Conservation (phyloP, 2,113 vertebrate species). For the Chinchilla lanigera region DNA sequence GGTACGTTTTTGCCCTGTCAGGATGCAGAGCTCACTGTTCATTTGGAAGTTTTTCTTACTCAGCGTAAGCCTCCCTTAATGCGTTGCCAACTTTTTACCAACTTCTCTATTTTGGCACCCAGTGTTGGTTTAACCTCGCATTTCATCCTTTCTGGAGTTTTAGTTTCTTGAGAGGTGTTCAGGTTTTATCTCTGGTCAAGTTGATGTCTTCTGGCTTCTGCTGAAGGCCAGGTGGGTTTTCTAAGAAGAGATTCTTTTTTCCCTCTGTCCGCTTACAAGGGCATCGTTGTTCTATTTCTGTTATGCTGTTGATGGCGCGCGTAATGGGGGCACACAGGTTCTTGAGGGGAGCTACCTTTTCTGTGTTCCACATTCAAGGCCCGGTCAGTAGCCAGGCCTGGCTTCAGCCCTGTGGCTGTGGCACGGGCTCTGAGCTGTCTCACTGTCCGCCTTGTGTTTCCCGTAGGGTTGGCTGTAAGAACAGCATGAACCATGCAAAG, state of each 20-base stretch:
- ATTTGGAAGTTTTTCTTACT: conserved; percentile 47
- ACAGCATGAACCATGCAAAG: conserved; percentile 98
- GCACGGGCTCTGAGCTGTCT: background rate
- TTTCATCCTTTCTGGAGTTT: background rate
- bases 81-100: background rate
- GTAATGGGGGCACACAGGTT: background rate
- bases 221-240: background rate
- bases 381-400: background rate
- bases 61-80: background rate
- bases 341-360: background rate
- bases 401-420: background rate
- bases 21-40: conserved; percentile 21
- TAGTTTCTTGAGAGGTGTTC: conserved; percentile 2
- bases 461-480: conserved; percentile 95
- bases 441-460: conserved; percentile 50
- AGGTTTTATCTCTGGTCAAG: conserved; percentile 16
- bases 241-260: background rate
- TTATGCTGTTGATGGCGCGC: background rate
- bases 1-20: background rate
- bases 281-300: background rate
- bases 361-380: background rate
- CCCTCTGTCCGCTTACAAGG: background rate
- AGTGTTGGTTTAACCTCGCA: background rate
- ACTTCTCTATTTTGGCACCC: background rate
- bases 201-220: background rate